Conservation (phyloP, 2,797 vertebrate species). For the Lateolabrax maculatus region DNA sequence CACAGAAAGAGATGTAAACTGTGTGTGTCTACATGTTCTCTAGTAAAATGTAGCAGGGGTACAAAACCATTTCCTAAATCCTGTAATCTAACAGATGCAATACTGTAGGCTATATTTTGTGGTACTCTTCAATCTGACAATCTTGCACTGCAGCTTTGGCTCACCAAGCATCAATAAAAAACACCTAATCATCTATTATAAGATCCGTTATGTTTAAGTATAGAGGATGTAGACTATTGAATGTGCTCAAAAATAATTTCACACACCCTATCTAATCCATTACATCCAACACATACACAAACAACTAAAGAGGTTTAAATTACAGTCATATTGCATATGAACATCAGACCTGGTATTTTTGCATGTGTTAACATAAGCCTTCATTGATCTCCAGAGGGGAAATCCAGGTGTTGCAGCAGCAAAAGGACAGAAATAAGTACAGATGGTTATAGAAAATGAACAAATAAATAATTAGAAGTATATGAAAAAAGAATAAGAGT, state of each 20-base stretch:
- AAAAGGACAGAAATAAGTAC: too few relatives aligned
- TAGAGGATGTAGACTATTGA: neutral
- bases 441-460: too few relatives aligned
- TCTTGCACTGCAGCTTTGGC: neutral
- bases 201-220: neutral
- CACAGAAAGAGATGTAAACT: constrained; percentile 27
- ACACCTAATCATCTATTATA: neutral
- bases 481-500: too few relatives aligned
- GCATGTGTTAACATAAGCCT: too few relatives aligned
- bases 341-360: too few relatives aligned
- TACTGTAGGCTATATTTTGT: neutral
- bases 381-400: neutral
- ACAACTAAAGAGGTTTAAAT: neutral
- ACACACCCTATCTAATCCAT: neutral
- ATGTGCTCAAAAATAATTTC: neutral
- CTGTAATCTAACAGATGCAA: neutral
- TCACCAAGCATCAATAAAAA: neutral
- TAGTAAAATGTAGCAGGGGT: too few relatives aligned
- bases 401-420: neutral
- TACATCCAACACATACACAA: neutral
- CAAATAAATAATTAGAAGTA: too few relatives aligned
- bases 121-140: neutral
- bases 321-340: neutral
- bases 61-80: neutral
- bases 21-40: neutral